Base-by-base conservation (phyloP, 2,113 vertebrate genomes). In the Hippocampus zosterae region DNA sequence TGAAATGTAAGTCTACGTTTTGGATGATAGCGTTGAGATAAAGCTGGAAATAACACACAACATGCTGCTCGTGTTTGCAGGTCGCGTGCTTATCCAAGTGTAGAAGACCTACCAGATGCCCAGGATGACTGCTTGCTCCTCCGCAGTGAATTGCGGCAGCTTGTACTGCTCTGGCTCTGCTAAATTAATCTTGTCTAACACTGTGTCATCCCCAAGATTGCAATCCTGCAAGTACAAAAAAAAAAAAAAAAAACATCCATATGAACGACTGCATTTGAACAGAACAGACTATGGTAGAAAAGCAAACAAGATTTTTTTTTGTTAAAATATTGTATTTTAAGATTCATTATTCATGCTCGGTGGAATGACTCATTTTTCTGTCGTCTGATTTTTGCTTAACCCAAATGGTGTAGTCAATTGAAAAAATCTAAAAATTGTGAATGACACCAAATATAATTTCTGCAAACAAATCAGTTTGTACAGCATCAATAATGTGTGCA, bases 121-220 rank as follows among this genome's bases (percentile, higher is more conserved):
- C 79, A 99, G 94, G 72, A 98, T 91, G 73, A 98, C 90, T 18
- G 94, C 96, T 83, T 98, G 96, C 80, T 99, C 97, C 80, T 98
- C 97, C 0, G 94, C 97, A 16, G 90, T 93, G 0, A 99, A 87
- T 65, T 97, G 92, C 16, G 95, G 96, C n/a, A 95, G 73, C 74
- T 90, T 87, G 74, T 94, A 91, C 72, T 92, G 90, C 65, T 92
- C 90, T 16, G 95, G 92, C 21, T 96, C 93, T 5, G 88, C 94
- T 59, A 99, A 84, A 76, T 85, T 93, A 74, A 98, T 91, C 73
- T 93, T 89, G 90, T 97, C 94, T 80, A 98, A 87, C 61, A 98
- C 77, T 0, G 95, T 98, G 80, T 98, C 96, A 74, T 98, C 96
- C 64, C 89, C 90, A 87, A 99, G 91, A 75, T 91, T 91, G 79